Base-by-base conservation (phyloP, 2,113 vertebrate genomes). In the Chroicocephalus ridibundus region DNA sequence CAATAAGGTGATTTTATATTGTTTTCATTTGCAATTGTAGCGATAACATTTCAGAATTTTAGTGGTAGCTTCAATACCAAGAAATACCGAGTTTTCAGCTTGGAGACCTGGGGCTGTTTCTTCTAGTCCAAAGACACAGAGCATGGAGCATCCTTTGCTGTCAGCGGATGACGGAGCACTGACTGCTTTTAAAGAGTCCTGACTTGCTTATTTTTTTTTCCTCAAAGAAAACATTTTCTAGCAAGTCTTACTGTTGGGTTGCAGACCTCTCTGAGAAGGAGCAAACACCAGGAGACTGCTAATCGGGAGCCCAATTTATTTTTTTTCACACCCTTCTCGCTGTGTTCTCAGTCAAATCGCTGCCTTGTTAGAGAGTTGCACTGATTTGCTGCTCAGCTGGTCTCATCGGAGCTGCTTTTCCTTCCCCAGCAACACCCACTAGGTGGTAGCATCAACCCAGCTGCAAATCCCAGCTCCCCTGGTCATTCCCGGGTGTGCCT, bases 391-490 rank as follows among this genome's bases (percentile, higher is more conserved):
- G 62, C 3, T 3, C 55, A 10, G 68, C 58, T 8, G 51, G 2
- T 1, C 40, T 22, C 6, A 0, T 1, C 11, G 11, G 52, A 9
- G 62, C 49, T 4, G 54, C 26, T 54, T n/a, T 36, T 34, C 3
- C 51, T 24, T 13, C 31, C 47, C 84, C 65, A 5, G 49, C 6
- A 1, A 13, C 0, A 3, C 42, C 93, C 96, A 54, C 92, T 91
- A 95, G 95, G 69, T 96, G 96, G 94, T 47, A 91, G 94, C 60
- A 90, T 55, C 76, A 55, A 46, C 74, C 5, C 55, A 14, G 86
- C 65, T 27, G 42, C 65, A 4, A 21, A 27, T 5, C 6, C 54
- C 1, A 7, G 55, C 52, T 64, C 11, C 58, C 9, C 1, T 0
- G 5, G 20, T 34, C n/a, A 2, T 3, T 2, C 4, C 32, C 2